These are phyloP conservation scores for Oryzias melastigma DNA, from an alignment of 2,113 vertebrate species.

Conservation along the genomic window DNA sequence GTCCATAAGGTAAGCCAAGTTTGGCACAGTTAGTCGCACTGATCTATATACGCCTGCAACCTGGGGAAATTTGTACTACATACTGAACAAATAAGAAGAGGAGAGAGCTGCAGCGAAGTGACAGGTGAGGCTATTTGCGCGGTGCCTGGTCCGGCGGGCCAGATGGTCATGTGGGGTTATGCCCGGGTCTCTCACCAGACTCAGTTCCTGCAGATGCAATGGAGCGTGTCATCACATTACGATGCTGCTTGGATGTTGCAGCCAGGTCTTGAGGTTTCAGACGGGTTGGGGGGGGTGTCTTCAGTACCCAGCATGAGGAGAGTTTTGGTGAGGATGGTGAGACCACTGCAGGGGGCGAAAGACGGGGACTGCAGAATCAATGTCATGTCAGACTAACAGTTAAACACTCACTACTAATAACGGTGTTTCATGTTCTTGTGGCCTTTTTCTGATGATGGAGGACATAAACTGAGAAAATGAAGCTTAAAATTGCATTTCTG, in stretches of 20 bases:
- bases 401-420: no score
- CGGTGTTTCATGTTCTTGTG: no score
- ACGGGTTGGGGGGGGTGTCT: slow-evolving; percentile 6
- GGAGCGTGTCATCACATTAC: slow-evolving; percentile 70
- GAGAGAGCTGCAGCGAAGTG: slow-evolving; percentile 38
- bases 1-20: slow-evolving; percentile 91
- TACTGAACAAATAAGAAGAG: slow-evolving; percentile 92
- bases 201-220: slow-evolving; percentile 63
- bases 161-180: slow-evolving; percentile 59
- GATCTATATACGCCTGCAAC: slow-evolving; percentile 86
- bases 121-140: slow-evolving; percentile 52
- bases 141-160: slow-evolving; percentile 52
- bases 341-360: slow-evolving; percentile 8
- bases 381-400: background rate
- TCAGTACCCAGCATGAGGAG: slow-evolving; percentile 15
- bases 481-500: no score
- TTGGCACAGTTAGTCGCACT: slow-evolving; percentile 92
- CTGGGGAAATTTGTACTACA: slow-evolving; percentile 95
- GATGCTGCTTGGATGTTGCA: slow-evolving; percentile 47
- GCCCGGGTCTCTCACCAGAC: slow-evolving; percentile 45
- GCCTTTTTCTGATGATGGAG: no score
- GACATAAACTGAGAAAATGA: no score
- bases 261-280: slow-evolving; percentile 18
- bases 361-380: slow-evolving; percentile 7
- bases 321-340: background rate